phyloP scores from a whole-genome alignment of 2,888 invertebrate species.

The Escarpia spicata region DNA sequence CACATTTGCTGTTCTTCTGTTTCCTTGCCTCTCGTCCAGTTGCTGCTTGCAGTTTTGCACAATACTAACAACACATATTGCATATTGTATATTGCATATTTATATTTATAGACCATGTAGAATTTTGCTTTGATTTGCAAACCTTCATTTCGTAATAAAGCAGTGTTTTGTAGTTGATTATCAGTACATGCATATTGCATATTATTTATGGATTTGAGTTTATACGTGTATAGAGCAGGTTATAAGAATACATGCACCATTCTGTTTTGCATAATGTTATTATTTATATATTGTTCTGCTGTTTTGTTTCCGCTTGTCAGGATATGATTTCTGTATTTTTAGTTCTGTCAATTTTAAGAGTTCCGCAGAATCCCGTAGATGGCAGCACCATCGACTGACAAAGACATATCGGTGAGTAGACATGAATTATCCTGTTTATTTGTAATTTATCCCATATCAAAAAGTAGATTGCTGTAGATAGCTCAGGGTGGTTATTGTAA shows the following conservation, averaged over 20 bases:
- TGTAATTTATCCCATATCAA: neutral
- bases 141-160: neutral
- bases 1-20: neutral
- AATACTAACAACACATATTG: neutral
- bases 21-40: neutral
- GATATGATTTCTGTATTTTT: conserved; percentile 5
- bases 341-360: conserved; percentile 13
- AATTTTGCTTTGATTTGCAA: neutral
- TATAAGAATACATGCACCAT: neutral
- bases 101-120: too few species aligned
- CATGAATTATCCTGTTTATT: neutral
- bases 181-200: neutral
- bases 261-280: neutral
- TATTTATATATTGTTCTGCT: neutral
- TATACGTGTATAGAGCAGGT: neutral
- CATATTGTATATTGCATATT: neutral
- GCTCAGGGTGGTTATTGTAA: neutral
- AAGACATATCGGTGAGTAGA: neutral
- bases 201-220: neutral
- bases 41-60: neutral
- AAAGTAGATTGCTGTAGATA: neutral
- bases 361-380: neutral
- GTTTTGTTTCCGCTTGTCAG: conserved; percentile 5
- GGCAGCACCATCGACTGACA: neutral
- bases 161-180: neutral